phyloP scores from a whole-genome alignment of 2,888 invertebrate species.

The Matsumyia berberina region DNA sequence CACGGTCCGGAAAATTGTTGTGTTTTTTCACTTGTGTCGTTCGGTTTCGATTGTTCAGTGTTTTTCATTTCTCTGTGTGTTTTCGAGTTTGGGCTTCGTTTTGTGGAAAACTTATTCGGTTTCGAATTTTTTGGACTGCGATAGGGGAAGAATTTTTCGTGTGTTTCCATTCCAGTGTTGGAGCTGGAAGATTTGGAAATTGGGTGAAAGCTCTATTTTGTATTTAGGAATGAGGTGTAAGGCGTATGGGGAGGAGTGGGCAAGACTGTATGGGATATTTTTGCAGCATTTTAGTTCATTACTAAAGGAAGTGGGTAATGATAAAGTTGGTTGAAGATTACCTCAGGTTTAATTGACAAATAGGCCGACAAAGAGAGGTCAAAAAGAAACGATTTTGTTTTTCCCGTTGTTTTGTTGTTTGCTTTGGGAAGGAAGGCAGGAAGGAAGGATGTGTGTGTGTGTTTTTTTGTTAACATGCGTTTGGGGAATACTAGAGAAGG shows the following conservation, averaged over 20 bases:
- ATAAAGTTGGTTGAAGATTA: constrained; percentile 44
- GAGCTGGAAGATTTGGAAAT: constrained; percentile 54
- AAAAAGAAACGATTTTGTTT: constrained; percentile 23
- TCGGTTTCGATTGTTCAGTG: constrained; percentile 63
- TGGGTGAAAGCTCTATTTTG: constrained; percentile 68
- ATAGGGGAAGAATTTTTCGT: constrained; percentile 51
- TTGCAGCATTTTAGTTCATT: constrained; percentile 57
- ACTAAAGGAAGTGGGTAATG: constrained; percentile 37
- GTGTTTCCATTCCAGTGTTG: constrained; percentile 66
- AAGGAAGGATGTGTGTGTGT: constrained; percentile 3
- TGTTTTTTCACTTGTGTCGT: constrained; percentile 51
- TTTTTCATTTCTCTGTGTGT: constrained; percentile 20
- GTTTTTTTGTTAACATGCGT: constrained; percentile 28
- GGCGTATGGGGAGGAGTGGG: not conserved
- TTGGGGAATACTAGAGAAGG: constrained; percentile 31
- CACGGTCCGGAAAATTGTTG: constrained; percentile 53
- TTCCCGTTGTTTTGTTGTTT: constrained; percentile 23
- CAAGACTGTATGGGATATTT: constrained; percentile 1
- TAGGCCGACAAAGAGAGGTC: constrained; percentile 22
- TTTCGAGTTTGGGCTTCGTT: constrained; percentile 29
- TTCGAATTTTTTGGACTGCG: constrained; percentile 44
- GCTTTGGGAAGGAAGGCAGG: constrained; percentile 13
- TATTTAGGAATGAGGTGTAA: constrained; percentile 51
- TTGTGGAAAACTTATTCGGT: constrained; percentile 52
- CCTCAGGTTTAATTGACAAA: constrained; percentile 34